Conservation (phyloP, 2,113 vertebrate genomes). For the Pygoscelis adeliae region DNA sequence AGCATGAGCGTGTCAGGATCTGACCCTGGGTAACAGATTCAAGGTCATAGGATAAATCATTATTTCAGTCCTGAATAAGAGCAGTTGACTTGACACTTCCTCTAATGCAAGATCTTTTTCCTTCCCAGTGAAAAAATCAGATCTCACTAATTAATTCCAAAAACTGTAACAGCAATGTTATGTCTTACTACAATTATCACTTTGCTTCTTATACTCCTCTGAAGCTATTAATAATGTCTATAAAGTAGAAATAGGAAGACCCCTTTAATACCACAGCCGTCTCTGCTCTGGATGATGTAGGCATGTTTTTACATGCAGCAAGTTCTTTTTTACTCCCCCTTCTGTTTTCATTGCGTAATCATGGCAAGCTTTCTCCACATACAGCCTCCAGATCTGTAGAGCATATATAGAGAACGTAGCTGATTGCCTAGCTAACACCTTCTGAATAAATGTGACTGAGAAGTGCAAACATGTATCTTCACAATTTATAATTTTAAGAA, state of each 20-base stretch:
- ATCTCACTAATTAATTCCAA: not conserved
- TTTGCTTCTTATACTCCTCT: not conserved
- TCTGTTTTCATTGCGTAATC: slow-evolving; percentile 64
- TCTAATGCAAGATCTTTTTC: not conserved
- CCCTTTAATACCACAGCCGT: not conserved
- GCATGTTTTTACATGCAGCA: slow-evolving; percentile 44
- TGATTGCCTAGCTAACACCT: slow-evolving; percentile 70
- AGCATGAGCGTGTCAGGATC: not conserved
- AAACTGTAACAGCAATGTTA: not conserved
- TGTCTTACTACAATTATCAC: not conserved
- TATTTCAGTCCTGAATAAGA: not conserved
- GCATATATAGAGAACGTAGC: not conserved
- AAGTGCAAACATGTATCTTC: not conserved
- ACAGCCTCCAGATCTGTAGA: slow-evolving; percentile 56
- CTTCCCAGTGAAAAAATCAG: not conserved
- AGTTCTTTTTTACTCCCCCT: slow-evolving; percentile 54
- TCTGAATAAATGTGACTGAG: not conserved
- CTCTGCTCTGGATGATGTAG: slow-evolving; percentile 4
- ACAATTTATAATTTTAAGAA: not conserved
- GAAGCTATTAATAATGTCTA: not conserved
- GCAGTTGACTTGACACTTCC: slow-evolving; percentile 5
- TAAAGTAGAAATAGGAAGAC: not conserved
- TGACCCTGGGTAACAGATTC: slow-evolving; percentile 17
- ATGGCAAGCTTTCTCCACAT: slow-evolving; percentile 54
- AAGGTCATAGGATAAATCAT: slow-evolving; percentile 15